Base-by-base conservation (phyloP, 92 coral and sea anemone genomes). In the Nematostella vectensis region DNA sequence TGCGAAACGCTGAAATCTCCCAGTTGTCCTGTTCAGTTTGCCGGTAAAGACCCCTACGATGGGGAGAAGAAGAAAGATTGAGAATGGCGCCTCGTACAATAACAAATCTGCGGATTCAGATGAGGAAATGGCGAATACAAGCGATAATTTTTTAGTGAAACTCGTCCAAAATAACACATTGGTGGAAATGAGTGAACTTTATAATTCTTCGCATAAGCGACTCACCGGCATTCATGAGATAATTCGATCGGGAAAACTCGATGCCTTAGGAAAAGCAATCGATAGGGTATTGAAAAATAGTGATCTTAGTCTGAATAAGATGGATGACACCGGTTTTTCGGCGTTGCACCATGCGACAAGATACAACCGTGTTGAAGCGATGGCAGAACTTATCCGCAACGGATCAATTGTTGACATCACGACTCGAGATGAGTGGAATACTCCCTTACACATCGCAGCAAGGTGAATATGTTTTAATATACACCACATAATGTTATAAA, bases 381-480 rank as follows among this genome's bases (percentile, higher is more conserved):
- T 82, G 1, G 62, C 56, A 57, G 50, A 36, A 11, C 59, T 83
- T 29, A 45, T 83, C 48, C 65, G 79, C 21, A 67, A 65, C 31
- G 71, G 83, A 2, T 79, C 94, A 6, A 25, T 55, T n/a, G 77
- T 57, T 15, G 71, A 84, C 31, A 63, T 65, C 10, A 67, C 67
- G 11, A 61, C 80, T 8, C 48, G 55, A 42, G 73, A 83, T 1
- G 76, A 72, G 13, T 28, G 57, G 0, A 53, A 67, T 1, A 82
- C 81, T 1, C 87, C 94, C 2, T 65, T 83, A 23, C 94, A 83
- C 13, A 72, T 83, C 13, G 87, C 94, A 25, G 59, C 94, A 2
- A 79, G 94, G 94, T 79, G 8, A 33, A 23, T 33, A 33, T 33
- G n/a, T n/a, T n/a, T n/a, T n/a, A n/a, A n/a, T n/a, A n/a, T n/a